Percentiles rank a stretch among this genome's conserved stretches.
Evolutionary conservation across 2,113 vertebrate species (phyloP).

Genomic region (Chloropsis cyanopogon): DNA sequence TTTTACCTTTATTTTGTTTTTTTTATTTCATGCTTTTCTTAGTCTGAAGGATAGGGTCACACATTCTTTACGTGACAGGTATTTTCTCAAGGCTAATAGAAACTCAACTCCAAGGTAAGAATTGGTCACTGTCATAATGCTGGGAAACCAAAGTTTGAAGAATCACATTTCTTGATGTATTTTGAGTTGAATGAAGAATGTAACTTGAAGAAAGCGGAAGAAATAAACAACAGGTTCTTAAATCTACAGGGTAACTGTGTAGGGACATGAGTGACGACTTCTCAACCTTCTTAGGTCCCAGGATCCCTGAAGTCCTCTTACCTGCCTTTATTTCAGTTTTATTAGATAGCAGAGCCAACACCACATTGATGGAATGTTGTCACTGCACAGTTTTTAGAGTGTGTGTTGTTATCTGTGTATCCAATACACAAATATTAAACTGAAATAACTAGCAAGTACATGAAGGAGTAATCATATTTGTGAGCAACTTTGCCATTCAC

Average conservation of each 20-base stretch:
- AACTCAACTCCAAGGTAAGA: not conserved
- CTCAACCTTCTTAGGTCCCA: conserved; percentile 12
- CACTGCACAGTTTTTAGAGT: not conserved
- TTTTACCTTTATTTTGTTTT: conserved; percentile 30
- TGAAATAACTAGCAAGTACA: not conserved
- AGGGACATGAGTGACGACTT: not conserved
- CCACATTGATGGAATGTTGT: not conserved
- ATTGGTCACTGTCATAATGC: not conserved
- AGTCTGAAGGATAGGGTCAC: not conserved
- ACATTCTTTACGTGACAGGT: not conserved
- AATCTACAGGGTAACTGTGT: not conserved
- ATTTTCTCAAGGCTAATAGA: not conserved
- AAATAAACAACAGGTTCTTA: not conserved
- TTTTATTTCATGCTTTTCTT: conserved; percentile 7
- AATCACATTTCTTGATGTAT: not conserved
- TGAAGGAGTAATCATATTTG: not conserved
- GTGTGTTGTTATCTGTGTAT: not conserved
- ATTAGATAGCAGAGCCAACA: not conserved
- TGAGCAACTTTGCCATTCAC: not conserved
- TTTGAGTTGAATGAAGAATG: not conserved
- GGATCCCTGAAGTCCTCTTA: not conserved
- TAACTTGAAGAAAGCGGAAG: not conserved
- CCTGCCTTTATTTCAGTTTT: conserved; percentile 17
- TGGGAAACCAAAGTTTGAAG: not conserved
- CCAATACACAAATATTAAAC: not conserved